Evolutionary conservation across 2,888 invertebrate genomes (phyloP).

Genomic region (Spilarctia lutea): DNA sequence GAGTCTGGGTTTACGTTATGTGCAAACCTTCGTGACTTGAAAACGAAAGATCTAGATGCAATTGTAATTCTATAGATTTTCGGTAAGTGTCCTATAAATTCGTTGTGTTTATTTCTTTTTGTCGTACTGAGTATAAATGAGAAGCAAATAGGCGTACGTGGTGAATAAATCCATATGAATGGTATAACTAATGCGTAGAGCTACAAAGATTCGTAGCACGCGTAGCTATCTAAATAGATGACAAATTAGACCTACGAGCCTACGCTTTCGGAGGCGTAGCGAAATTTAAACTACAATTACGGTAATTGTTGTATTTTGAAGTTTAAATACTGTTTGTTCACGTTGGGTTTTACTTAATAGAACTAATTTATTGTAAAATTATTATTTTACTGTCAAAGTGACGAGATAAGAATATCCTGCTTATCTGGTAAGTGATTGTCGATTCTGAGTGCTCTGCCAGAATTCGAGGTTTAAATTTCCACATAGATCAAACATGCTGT

Average conservation of each 20-base stretch:
- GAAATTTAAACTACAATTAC: not conserved
- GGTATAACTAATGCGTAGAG: constrained; percentile 25
- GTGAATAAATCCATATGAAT: constrained; percentile 33
- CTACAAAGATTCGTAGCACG: constrained; percentile 44
- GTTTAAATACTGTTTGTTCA: constrained; percentile 1
- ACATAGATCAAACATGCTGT: no score
- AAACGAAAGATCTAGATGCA: constrained; percentile 43
- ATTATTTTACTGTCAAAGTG: not conserved
- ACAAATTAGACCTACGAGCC: constrained; percentile 36
- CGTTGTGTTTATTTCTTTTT: constrained; percentile 40
- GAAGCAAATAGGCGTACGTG: constrained; percentile 33
- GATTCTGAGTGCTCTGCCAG: not conserved
- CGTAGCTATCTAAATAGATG: constrained; percentile 39
- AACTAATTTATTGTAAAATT: not conserved
- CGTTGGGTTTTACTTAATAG: not conserved
- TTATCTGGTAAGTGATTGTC: not conserved
- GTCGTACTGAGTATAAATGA: constrained; percentile 39
- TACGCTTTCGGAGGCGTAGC: constrained; percentile 21
- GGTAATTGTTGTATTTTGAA: not conserved
- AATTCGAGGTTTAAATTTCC: not conserved
- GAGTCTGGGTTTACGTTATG: constrained; percentile 24
- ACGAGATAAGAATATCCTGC: not conserved
- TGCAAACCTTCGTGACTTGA: constrained; percentile 46
- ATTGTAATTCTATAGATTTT: constrained; percentile 41
- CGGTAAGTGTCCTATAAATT: constrained; percentile 42